Base-by-base conservation (phyloP, 1,140 invertebrate species). In the Nasonia longicornis region DNA sequence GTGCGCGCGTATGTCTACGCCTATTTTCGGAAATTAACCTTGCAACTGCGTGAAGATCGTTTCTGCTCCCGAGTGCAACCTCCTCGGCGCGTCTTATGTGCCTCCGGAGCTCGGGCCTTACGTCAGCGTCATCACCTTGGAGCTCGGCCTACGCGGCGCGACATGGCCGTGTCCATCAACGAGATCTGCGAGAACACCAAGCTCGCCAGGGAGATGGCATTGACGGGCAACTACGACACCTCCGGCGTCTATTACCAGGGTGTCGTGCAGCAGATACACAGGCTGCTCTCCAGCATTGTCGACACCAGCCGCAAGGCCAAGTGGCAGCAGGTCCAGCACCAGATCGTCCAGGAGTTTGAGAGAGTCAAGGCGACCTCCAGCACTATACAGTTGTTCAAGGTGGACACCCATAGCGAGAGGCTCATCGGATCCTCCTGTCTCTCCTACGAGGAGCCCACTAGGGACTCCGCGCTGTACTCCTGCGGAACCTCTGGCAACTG, bases 191-290 rank as follows among this genome's bases (percentile, higher is more conserved):
- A 97, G 92, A 97, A 97, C 91, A 95, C 96, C 77, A 97, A 97
- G 91, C 92, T 98, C 87, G 98, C 96, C 52, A 93, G 98, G 85
- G 97, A 99, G 92, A 97, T 96, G 95, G 96, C 97, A 78, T 91
- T 99, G 82, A 95, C 97, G 87, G 97, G 98, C 10, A 98, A 98
- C 90, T 99, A 99, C 89, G 98, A 99, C 87, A 96, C 96, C 79
- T 96, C 97, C 14, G 92, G 95, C 85, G 96, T 99, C 71, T 99
- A 98, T 91, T 99, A 98, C 89, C 96, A 98, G 91, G 96, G 97
- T 72, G 96, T 97, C 6, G 92, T 98, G 48, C 96, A 97, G 89
- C 96, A 97, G 91, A 96, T 98, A 85, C 96, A 97, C 86, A 94
- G 94, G 85, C 92, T 98, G 38, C 92, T 98, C 67, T 92, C 94